These are phyloP conservation scores for Thymelicus sylvestris DNA, from an alignment of 2,888 invertebrate genomes.

Conservation along the genomic window DNA sequence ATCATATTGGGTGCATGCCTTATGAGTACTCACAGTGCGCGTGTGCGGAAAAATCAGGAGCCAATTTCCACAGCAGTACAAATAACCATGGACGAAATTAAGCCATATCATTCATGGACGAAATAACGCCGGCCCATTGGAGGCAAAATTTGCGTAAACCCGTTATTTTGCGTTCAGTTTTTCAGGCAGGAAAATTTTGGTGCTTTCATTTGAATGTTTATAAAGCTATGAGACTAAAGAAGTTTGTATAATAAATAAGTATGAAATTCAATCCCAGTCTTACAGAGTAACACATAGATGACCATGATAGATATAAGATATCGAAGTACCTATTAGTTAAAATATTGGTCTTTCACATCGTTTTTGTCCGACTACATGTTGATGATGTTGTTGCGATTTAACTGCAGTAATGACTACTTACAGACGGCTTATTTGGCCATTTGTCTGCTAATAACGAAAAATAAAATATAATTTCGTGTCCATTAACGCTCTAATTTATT, in stretches of 20 bases:
- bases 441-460: not conserved
- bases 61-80: slow-evolving; percentile 47
- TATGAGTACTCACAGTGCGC: slow-evolving; percentile 53
- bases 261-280: too few species aligned
- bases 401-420: too few species aligned
- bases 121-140: slow-evolving; percentile 23
- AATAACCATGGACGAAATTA: slow-evolving; percentile 24
- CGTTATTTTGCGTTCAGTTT: slow-evolving; percentile 10
- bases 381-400: too few species aligned
- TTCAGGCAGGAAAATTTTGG: not conserved
- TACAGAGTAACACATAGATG: too few species aligned
- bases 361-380: too few species aligned
- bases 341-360: too few species aligned
- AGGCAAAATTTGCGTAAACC: slow-evolving; percentile 24
- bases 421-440: too few species aligned
- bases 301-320: too few species aligned
- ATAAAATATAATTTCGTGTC: not conserved
- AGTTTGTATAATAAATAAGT: too few species aligned
- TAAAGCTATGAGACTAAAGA: too few species aligned
- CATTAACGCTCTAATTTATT: not conserved
- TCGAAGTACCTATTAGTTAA: too few species aligned
- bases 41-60: slow-evolving; percentile 61
- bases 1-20: slow-evolving; percentile 57
- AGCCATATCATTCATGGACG: slow-evolving; percentile 6
- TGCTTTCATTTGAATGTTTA: not conserved